Conservation (phyloP, 30 jellyfish, hydroid and myxozoan species). For the Clytia hemisphaerica region DNA sequence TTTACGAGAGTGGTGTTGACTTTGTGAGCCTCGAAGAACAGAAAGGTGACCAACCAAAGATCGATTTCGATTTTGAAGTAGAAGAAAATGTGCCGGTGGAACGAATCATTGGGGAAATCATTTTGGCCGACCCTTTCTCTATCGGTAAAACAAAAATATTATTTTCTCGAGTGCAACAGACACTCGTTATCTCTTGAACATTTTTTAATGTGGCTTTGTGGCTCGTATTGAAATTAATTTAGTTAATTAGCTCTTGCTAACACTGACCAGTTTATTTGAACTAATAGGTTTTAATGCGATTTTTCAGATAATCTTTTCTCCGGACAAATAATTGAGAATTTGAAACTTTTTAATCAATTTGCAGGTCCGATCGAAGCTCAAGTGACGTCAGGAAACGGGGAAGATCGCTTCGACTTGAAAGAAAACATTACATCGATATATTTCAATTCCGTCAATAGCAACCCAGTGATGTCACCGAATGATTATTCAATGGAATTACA, state of each 20-base stretch:
- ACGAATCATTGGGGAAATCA: constrained; percentile 25
- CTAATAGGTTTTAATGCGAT: no score
- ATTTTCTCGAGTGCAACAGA: no score
- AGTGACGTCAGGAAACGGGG: constrained; percentile 44
- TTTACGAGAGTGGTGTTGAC: constrained; percentile 43
- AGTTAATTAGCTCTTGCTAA: no score
- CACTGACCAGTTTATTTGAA: no score
- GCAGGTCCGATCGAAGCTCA: constrained; percentile 50
- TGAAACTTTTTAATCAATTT: no score
- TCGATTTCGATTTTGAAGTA: constrained; percentile 35
- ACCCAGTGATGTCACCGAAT: constrained; percentile 50
- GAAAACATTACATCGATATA: constrained; percentile 51
- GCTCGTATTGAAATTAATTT: no score
- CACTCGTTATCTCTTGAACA: neutral
- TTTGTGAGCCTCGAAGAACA: constrained; percentile 50
- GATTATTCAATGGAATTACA: constrained; percentile 36
- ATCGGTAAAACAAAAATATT: constrained; percentile 21
- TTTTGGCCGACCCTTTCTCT: constrained; percentile 49
- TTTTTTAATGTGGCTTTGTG: constrained; percentile 3
- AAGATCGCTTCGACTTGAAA: constrained; percentile 54
- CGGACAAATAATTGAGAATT: no score
- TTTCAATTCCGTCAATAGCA: constrained; percentile 38
- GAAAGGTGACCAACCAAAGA: constrained; percentile 29
- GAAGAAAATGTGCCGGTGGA: constrained; percentile 35
- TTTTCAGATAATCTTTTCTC: no score